Evolutionary conservation across 2,888 invertebrate genomes (phyloP).

Genomic region (Tricholauxania praeusta): DNA sequence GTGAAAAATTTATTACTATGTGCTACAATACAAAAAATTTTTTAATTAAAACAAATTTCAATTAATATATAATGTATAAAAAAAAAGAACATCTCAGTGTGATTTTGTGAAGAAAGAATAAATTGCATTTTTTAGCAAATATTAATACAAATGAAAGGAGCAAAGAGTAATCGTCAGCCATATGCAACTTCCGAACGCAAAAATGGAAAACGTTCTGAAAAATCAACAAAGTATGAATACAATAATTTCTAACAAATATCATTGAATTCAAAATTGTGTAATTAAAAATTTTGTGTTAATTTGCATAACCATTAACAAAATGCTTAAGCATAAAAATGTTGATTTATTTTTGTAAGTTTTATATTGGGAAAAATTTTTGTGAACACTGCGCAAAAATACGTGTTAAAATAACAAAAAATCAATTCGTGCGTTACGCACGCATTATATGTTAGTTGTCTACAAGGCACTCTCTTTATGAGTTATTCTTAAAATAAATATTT

Average conservation of each 20-base stretch:
- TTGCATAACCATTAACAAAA: background rate
- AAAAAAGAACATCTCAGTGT: background rate
- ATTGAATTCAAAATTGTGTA: background rate
- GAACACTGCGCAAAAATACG: no score
- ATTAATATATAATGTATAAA: background rate
- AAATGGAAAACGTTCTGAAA: constrained; percentile 54
- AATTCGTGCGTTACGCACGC: no score
- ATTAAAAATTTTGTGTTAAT: constrained; percentile 8
- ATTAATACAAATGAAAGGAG: constrained; percentile 57
- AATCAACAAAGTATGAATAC: constrained; percentile 47
- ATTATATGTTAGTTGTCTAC: no score
- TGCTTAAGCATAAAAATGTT: background rate
- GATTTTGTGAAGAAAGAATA: constrained; percentile 7
- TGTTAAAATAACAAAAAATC: no score
- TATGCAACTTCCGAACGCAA: constrained; percentile 58
- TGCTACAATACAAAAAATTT: background rate
- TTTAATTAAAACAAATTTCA: background rate
- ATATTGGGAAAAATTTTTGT: no score
- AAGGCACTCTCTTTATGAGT: no score
- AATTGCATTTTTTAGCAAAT: constrained; percentile 8
- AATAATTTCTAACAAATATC: background rate
- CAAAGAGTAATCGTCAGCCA: constrained; percentile 54
- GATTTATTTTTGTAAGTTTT: no score
- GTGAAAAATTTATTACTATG: background rate
- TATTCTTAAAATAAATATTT: no score